Conservation (phyloP, 2,113 vertebrate species). For the Dromiciops gliroides region DNA sequence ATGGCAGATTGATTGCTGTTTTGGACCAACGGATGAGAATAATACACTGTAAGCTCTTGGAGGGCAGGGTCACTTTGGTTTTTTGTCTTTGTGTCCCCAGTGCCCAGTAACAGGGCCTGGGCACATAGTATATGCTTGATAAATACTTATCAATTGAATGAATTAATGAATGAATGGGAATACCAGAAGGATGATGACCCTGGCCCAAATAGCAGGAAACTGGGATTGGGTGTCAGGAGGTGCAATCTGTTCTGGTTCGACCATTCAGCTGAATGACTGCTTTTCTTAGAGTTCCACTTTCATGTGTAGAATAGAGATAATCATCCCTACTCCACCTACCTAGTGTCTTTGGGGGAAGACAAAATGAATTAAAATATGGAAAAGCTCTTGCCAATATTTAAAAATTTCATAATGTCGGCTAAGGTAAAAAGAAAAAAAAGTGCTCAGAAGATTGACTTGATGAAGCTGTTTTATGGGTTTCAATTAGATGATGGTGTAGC, state of each 20-base stretch:
- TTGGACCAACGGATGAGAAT: conserved; percentile 8
- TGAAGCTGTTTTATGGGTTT: not conserved
- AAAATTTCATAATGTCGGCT: not conserved
- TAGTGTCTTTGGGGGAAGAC: not conserved
- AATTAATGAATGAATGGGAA: not conserved
- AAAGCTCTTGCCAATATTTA: not conserved
- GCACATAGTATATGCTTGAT: not conserved
- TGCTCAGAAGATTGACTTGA: conserved; percentile 12
- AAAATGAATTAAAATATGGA: not conserved
- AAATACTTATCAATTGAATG: not conserved
- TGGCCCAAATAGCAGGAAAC: not conserved
- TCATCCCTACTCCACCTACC: not conserved
- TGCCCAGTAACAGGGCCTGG: not conserved
- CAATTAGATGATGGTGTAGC: conserved; percentile 2
- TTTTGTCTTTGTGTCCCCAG: not conserved
- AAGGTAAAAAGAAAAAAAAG: not conserved
- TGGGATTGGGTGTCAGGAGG: not conserved
- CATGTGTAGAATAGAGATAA: not conserved
- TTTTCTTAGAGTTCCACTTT: not conserved
- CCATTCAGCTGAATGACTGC: not conserved
- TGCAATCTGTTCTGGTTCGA: not conserved
- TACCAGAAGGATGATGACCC: not conserved
- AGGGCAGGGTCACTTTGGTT: not conserved
- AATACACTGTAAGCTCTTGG: not conserved
- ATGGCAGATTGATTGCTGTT: conserved; percentile 26